Evolutionary conservation across 1,140 invertebrate genomes (phyloP), one percentile per base, ranked within the genome.

Genomic region (Lepidurus arcticus): DNA sequence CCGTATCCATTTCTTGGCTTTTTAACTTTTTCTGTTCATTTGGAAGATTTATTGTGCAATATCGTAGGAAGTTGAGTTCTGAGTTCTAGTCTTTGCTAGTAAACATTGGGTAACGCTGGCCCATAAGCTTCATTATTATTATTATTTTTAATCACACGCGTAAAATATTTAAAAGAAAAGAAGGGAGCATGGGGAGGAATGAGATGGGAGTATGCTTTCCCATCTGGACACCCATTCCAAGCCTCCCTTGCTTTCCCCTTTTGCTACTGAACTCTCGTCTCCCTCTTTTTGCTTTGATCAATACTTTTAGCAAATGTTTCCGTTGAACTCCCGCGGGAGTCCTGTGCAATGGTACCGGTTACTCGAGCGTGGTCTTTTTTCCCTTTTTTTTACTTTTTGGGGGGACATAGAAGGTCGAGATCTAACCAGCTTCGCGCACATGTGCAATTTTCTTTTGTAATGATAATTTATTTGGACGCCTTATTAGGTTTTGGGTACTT

Each of bases 261-360:
- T 21, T 65, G 4, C 34, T 65, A 21, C 53, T 65, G 53, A 65
- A 65, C 53, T 65, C 53, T n/a, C 53, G 21, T 5, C 53, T 65
- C 53, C 34, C 53, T 65, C 53, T 65, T 65, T 65, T 65, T 65
- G 53, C 53, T 65, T 65, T 65, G 53, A 65, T 65, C 53, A 65
- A 65, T 65, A 65, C 53, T 65, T 65, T 65, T 65, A 65, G 53
- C 53, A 65, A 65, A 65, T 65, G 53, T 65, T 65, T 65, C 53
- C 53, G 53, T 65, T 65, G 53, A 65, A 21, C 53, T 65, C 21
- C 16, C 53, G 13, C 16, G 21, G 53, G 53, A 21, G n/a, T 9
- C 21, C 53, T 65, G 16, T 65, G 16, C 53, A n/a, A 65, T 65
- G 21, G 53, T 21, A 65, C 53, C 53, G 21, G 53, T 65, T 65